A percentile compares a stretch with the other conserved stretches of the same genome.
These are phyloP conservation scores for Acanthosoma haemorrhoidale DNA, from an alignment of 2,888 invertebrate species.

Conservation along the genomic window DNA sequence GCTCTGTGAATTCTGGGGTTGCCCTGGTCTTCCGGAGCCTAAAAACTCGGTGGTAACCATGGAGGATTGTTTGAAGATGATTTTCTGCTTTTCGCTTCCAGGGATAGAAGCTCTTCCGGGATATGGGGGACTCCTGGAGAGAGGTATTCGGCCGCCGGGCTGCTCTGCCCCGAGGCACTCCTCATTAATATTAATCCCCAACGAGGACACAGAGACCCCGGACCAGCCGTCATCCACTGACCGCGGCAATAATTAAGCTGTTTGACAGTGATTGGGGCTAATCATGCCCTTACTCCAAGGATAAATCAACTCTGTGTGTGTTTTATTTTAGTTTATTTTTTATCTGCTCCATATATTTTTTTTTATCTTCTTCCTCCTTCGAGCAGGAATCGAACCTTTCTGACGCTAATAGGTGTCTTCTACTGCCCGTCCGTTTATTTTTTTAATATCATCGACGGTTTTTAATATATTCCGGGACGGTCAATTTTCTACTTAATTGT, in stretches of 20 bases:
- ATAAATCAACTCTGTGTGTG: neutral
- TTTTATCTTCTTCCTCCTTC: neutral
- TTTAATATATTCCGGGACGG: neutral
- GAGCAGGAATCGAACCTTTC: neutral
- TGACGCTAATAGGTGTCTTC: neutral
- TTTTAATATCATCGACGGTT: neutral
- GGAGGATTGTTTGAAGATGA: no score
- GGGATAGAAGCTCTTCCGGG: no score
- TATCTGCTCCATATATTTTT: neutral
- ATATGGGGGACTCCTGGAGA: neutral
- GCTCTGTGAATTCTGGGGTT: no score
- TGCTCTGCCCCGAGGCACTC: neutral
- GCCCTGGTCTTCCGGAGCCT: no score
- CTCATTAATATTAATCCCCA: no score
- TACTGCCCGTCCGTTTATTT: neutral
- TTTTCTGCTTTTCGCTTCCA: no score
- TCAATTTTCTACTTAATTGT: neutral
- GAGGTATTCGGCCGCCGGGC: no score
- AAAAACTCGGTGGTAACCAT: no score
- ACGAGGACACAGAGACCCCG: no score
- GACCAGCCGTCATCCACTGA: neutral
- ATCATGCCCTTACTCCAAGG: neutral
- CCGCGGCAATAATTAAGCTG: neutral
- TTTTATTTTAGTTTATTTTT: neutral
- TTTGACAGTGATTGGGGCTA: constrained; percentile 2